These are phyloP conservation scores for Drosophila lutescens DNA, from an alignment of 2,888 invertebrate species.

Conservation along the genomic window DNA sequence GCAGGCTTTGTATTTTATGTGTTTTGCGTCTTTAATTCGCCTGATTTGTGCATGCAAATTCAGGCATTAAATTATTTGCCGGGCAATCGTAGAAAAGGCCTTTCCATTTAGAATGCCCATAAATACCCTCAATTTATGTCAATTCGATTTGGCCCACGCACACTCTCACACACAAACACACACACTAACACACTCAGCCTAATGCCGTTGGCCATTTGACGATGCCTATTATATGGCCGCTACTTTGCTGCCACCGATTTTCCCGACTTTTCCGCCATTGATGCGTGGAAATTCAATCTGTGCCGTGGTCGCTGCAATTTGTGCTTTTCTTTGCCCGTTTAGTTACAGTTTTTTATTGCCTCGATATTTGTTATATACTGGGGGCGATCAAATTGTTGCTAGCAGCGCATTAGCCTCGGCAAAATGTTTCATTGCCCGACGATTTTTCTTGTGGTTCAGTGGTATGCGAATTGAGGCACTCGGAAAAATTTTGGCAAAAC, in stretches of 20 bases:
- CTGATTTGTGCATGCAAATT: conserved; percentile 33
- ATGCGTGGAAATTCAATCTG: conserved; percentile 77
- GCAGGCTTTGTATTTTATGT: conserved; percentile 23
- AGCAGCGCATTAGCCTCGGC: conserved; percentile 10
- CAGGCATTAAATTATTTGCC: conserved; percentile 33
- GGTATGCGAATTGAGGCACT: conserved; percentile 6
- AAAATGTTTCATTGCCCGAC: conserved; percentile 10
- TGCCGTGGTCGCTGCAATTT: conserved; percentile 58
- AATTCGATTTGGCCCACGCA: conserved; percentile 62
- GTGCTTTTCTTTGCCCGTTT: conserved; percentile 59
- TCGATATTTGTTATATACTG: conserved; percentile 54
- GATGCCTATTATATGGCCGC: conserved; percentile 35
- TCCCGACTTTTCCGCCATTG: conserved; percentile 36
- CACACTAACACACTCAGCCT: conserved; percentile 17
- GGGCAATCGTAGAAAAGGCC: conserved; percentile 14
- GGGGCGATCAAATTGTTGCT: conserved; percentile 19
- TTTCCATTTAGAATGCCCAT: conserved; percentile 37
- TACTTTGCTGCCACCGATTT: conserved; percentile 28
- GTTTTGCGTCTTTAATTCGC: conserved; percentile 20
- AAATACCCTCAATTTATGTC: conserved; percentile 66
- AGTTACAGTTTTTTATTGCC: conserved; percentile 64
- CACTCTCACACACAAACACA: background rate
- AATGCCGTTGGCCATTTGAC: conserved; percentile 53
- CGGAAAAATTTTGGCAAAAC: too few relatives aligned
- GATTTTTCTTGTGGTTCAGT: conserved; percentile 20